A percentile compares a stretch with the other conserved stretches of the same genome.
These are phyloP conservation scores for Spilogale gracilis DNA, from an alignment of 2,113 vertebrate species.

Conservation along the genomic window DNA sequence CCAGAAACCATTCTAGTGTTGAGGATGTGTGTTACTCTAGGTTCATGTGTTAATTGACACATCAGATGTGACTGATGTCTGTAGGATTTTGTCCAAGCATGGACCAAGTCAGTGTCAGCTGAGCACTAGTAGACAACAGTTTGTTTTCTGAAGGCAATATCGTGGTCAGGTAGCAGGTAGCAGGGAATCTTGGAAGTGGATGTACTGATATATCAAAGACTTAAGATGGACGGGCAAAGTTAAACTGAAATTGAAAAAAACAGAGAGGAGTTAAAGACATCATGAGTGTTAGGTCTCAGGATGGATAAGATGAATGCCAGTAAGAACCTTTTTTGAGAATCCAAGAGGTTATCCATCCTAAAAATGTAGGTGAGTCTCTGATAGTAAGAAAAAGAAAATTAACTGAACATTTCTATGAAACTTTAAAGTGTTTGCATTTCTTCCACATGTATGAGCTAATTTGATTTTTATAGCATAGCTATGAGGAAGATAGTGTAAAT, in stretches of 20 bases:
- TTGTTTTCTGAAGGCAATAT: background rate
- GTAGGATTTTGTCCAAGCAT: background rate
- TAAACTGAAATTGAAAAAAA: background rate
- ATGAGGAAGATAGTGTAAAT: background rate
- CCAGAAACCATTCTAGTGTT: background rate
- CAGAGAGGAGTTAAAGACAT: background rate
- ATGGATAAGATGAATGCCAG: background rate
- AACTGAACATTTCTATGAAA: background rate
- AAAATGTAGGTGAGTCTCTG: background rate
- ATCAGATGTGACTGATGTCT: background rate
- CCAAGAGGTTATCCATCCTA: conserved; percentile 18
- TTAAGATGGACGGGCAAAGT: background rate
- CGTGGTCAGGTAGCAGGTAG: background rate
- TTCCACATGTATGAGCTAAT: background rate
- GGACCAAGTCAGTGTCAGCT: background rate
- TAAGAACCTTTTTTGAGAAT: background rate
- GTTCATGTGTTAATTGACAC: background rate
- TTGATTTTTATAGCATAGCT: conserved; percentile 9
- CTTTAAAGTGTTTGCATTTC: background rate
- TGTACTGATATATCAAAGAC: background rate
- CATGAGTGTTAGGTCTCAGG: background rate
- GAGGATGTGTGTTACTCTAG: background rate
- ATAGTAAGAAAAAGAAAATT: conserved; percentile 38
- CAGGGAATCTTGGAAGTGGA: background rate
- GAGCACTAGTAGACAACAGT: background rate